Evolutionary conservation across 2,113 vertebrate genomes (phyloP), one percentile per base, ranked within the genome.

Genomic region (Arothron firmamentum): DNA sequence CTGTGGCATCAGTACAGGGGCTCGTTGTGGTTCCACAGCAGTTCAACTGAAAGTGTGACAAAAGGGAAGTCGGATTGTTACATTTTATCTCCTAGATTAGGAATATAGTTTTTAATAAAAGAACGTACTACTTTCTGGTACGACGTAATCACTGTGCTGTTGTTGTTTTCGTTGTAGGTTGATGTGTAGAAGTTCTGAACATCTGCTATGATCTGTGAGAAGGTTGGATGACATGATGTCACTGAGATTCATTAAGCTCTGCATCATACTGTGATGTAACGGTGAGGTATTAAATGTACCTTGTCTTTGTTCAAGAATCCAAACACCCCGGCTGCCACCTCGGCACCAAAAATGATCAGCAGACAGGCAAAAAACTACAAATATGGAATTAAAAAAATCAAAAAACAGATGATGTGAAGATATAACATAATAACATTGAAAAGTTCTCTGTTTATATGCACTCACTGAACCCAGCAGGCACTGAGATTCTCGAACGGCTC

Each of bases 311-410:
- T 97, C 63, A 98, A 70, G 83, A 98, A 99, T 57, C 95, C 95
- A 89, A 98, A 97, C 56, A 98, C 95, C 46, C 96, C 96, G 62
- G 95, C 94, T 34, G 96, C 94, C 65, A 99, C 82, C 86, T 99
- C 97, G 49, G 96, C 93, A 18, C 94, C 95, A 84, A 99, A 98
- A 90, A 99, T 97, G 85, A 98, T 93, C 86, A 99, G 66, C 38
- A 99, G 89, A 70, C 94, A 98, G 71, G 94, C 89, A 74, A 99
- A 98, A 85, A 99, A 99, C 97, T 99, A 86, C 6, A 69, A 15
- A 51, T 17, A 41, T 3, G 38, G 13, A n/a, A 23, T 23, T 23
- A 23, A 56, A 20, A n/a, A 31, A 5, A 23, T 16, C 17, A 53
- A 17, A 17, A 17, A 1, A 53, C 14, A 46, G 17, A n/a, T 46